Base-by-base conservation (phyloP, 2,888 invertebrate species). In the Melipona beecheii region DNA sequence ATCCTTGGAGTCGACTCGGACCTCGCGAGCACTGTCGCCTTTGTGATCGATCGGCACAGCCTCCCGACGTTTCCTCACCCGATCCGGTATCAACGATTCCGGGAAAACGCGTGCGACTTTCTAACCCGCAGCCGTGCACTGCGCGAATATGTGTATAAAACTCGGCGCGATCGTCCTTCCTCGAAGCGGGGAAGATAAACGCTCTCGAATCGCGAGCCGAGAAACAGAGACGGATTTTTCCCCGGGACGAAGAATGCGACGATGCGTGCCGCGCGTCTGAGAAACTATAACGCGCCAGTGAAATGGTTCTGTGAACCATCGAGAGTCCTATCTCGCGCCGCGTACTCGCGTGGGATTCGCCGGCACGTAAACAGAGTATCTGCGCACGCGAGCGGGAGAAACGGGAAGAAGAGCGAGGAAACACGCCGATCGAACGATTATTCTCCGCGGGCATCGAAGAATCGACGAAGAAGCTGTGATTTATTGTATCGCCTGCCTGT, bases 241-340 rank as follows among this genome's bases (percentile, higher is more conserved):
- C 9, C 54, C 27, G 27, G 6, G 15, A 36, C 27, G 60, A 60
- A 70, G 84, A 84, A 84, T 75, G 78, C 62, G 73, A 66, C 56
- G 73, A 66, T 62, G 71, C 1, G 43, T n/a, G 68, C 72, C 68
- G 50, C 73, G 49, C 49, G 72, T 83, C 84, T 50, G 68, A 82
- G 79, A 85, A 86, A 77, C 77, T 88, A 79, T 86, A 86, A 88
- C 66, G 69, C 60, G 66, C 36, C 60, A 31, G 50, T 49, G 81
- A 76, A 83, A 88, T 79, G 65, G 65, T 88, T 85, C 77, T 75
- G 43, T 62, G 83, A 70, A 85, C 36, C 64, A 43, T 43, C 43
- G 43, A 11, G 73, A 74, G 74, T 70, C 77, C 21, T 62, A 21
- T n/a, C 58, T 15, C n/a, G 52, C n/a, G 19, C 19, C 27, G 27